A percentile compares a stretch with the other conserved stretches of the same genome.
Conservation (phyloP, 92 coral and sea anemone species). For the Epizoanthus fatuus region DNA sequence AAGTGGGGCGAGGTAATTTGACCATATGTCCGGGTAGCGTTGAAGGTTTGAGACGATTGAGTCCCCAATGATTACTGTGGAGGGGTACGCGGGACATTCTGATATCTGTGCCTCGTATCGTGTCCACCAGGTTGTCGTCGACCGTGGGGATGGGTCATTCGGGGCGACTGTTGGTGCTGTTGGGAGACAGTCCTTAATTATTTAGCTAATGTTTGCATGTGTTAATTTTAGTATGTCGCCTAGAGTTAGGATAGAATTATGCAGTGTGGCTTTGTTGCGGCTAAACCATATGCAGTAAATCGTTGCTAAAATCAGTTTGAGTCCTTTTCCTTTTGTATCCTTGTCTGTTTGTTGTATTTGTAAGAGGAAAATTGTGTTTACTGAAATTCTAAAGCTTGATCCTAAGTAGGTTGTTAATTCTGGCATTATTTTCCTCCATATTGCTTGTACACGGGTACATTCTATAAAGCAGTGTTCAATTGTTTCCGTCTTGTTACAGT, state of each 20-base stretch:
- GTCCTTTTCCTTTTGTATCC: too few relatives aligned
- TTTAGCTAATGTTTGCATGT: not conserved
- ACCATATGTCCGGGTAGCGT: not conserved
- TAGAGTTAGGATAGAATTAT: not conserved
- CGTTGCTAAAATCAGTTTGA: not conserved
- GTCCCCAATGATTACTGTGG: not conserved
- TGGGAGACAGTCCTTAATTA: not conserved
- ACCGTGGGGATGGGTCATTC: too few relatives aligned
- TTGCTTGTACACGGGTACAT: not conserved
- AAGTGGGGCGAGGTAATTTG: not conserved
- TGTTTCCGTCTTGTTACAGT: not conserved
- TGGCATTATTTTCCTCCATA: not conserved
- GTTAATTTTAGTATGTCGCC: not conserved
- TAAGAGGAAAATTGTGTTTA: not conserved
- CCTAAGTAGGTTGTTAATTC: too few relatives aligned
- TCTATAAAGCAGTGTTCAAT: constrained; percentile 3
- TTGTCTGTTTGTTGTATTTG: too few relatives aligned
- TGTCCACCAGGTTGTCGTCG: not conserved
- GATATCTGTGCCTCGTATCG: not conserved
- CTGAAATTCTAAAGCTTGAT: too few relatives aligned
- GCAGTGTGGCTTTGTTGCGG: not conserved
- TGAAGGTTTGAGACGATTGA: not conserved
- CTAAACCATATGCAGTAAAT: not conserved
- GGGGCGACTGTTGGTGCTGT: not conserved
- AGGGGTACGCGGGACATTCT: not conserved